phyloP scores from a whole-genome alignment of 2,113 vertebrate genomes.

The Chunga burmeisteri region DNA sequence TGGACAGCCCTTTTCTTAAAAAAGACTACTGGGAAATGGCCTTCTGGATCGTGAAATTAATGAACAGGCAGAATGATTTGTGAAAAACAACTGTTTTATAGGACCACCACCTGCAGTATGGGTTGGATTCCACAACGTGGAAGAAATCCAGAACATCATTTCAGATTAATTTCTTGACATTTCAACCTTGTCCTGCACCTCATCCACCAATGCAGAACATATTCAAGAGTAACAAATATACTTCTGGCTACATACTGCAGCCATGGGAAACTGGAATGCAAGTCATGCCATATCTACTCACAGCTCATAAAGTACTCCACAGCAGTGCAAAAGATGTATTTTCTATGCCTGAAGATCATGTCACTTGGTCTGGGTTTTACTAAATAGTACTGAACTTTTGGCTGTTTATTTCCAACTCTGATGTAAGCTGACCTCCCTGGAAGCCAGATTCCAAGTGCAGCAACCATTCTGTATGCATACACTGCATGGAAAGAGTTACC shows the following conservation, averaged over 20 bases:
- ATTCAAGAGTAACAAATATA: slow-evolving; percentile 52
- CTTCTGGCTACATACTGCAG: slow-evolving; percentile 26
- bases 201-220: slow-evolving; percentile 23
- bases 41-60: slow-evolving; percentile 21
- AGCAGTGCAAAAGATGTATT: slow-evolving; percentile 39
- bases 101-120: slow-evolving; percentile 54
- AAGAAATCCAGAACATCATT: slow-evolving; percentile 30
- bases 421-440: slow-evolving; percentile 58
- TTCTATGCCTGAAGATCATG: slow-evolving; percentile 50
- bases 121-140: slow-evolving; percentile 5
- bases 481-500: slow-evolving; percentile 57
- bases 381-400: slow-evolving; percentile 45
- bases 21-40: neutral
- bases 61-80: slow-evolving; percentile 57
- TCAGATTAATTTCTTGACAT: slow-evolving; percentile 54
- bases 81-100: slow-evolving; percentile 52
- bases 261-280: slow-evolving; percentile 43
- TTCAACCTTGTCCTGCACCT: slow-evolving; percentile 49
- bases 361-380: slow-evolving; percentile 44
- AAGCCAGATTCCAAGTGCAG: slow-evolving; percentile 1
- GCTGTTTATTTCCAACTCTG: slow-evolving; percentile 48
- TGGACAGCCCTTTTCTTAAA: neutral
- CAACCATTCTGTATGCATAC: neutral
- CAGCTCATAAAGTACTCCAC: slow-evolving; percentile 61
- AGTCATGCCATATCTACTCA: slow-evolving; percentile 50